These are phyloP conservation scores for Monochamus alternatus DNA, from an alignment of 2,888 invertebrate species.

Conservation along the genomic window DNA sequence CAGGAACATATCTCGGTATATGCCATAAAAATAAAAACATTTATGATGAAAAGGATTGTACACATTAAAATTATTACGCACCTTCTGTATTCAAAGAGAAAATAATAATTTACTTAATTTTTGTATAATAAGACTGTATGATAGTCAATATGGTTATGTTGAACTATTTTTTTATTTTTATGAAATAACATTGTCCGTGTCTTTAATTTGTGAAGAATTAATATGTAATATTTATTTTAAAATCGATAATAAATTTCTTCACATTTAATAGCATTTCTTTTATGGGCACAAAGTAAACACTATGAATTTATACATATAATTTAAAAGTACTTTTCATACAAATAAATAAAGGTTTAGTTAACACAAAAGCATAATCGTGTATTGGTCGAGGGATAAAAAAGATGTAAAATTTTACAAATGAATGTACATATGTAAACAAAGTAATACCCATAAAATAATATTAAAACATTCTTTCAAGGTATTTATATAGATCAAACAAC, in stretches of 20 bases:
- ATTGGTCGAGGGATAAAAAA: no score
- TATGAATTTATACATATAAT: no score
- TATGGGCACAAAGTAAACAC: neutral
- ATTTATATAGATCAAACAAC: no score
- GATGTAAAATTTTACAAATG: no score
- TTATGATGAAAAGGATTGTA: neutral
- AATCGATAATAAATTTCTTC: constrained; percentile 24
- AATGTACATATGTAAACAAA: no score
- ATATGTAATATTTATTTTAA: constrained; percentile 21
- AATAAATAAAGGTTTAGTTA: no score
- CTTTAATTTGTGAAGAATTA: constrained; percentile 9
- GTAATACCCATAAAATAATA: no score
- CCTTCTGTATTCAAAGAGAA: neutral
- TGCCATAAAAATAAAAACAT: neutral
- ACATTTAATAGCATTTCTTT: constrained; percentile 14
- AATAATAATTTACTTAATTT: constrained; percentile 1
- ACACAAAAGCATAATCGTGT: no score
- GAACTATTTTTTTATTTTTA: constrained; percentile 21
- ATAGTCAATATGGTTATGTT: constrained; percentile 34
- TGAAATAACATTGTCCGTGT: constrained; percentile 4
- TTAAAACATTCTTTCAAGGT: no score
- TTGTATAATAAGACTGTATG: constrained; percentile 23
- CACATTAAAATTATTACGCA: neutral
- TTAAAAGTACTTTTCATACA: no score
- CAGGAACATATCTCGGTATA: constrained; percentile 7